Evolutionary conservation across 64 coral and sea anemone species (phyloP).

Genomic region (Montipora sp.): DNA sequence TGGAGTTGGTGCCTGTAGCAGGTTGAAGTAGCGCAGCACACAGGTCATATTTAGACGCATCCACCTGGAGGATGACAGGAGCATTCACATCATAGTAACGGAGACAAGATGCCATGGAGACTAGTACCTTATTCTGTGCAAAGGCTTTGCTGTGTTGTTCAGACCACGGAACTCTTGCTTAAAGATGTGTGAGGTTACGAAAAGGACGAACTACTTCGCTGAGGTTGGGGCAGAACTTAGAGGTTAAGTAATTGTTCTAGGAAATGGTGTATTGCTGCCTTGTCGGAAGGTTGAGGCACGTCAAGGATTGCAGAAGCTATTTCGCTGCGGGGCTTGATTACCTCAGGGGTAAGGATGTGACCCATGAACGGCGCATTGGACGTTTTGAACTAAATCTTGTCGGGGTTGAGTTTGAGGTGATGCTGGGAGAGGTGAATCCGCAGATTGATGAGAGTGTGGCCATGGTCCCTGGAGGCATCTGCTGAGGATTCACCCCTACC

Average conservation of each 20-base stretch:
- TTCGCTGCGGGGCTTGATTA: slow-evolving; percentile 34
- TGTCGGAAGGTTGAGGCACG: too few species aligned
- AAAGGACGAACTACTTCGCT: slow-evolving; percentile 59
- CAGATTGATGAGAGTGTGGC: too few species aligned
- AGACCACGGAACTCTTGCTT: slow-evolving; percentile 51
- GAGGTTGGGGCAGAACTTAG: slow-evolving; percentile 66
- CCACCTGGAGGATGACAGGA: too few species aligned
- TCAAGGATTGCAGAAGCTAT: neutral
- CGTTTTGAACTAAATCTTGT: too few species aligned
- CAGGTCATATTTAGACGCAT: too few species aligned
- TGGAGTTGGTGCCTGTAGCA: neutral
- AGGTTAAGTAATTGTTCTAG: slow-evolving; percentile 38
- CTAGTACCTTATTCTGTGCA: too few species aligned
- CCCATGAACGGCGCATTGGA: slow-evolving; percentile 38
- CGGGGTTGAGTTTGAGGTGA: too few species aligned
- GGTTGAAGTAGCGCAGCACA: too few species aligned
- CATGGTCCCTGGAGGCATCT: neutral
- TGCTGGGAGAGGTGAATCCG: too few species aligned
- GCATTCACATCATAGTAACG: too few species aligned
- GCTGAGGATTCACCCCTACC: slow-evolving; percentile 3
- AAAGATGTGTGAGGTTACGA: slow-evolving; percentile 45
- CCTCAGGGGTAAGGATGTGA: slow-evolving; percentile 31
- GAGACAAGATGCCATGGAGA: too few species aligned
- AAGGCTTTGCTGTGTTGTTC: neutral
- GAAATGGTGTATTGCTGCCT: slow-evolving; percentile 36